Base-by-base conservation (phyloP, 2,113 vertebrate genomes). In the Fulmarus glacialis region DNA sequence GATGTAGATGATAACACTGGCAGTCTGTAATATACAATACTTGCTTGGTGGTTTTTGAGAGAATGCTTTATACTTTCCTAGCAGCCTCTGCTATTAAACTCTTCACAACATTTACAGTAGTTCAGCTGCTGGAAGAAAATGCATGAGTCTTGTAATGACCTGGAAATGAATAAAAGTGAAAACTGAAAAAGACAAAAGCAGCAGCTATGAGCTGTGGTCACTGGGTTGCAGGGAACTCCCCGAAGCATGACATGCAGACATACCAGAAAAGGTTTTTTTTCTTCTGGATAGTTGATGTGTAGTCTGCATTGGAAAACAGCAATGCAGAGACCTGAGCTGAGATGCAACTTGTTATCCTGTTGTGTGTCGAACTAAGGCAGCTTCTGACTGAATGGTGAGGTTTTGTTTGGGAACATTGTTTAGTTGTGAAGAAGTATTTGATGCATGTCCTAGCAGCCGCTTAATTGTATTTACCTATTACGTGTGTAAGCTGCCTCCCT, bases 111-210 rank as follows among this genome's bases (percentile, higher is more conserved):
- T 77, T 91, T 96, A 91, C 66, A 90, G 90, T 29, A 88, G 70
- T 90, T 93, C 83, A 88, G 86, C 71, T 93, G 64, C 93, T 95
- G 79, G 75, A 96, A 90, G 42, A 88, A 97, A 95, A 96, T 84
- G 53, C 60, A 32, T 29, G n/a, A 87, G 30, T 92, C 73, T 89
- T 84, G 40, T 21, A 89, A 75, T 71, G 32, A 40, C 38, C 59
- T 89, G 53, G 79, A 96, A 96, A 90, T 75, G 27, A 92, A 82
- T 63, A 77, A 58, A 97, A 96, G 70, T 82, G 56, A 88, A 94
- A 93, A 87, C 48, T 40, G 58, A 48, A 72, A 62, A 87, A 89
- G 67, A 63, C 68, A 87, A 86, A 95, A 87, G 68, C 60, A 74
- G 36, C 93, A 97, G 81, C 83, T 96, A 90, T 87, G 62, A 73